These are phyloP conservation scores for Stenotaenia linearis DNA, from an alignment of 2,888 invertebrate genomes.

Conservation along the genomic window DNA sequence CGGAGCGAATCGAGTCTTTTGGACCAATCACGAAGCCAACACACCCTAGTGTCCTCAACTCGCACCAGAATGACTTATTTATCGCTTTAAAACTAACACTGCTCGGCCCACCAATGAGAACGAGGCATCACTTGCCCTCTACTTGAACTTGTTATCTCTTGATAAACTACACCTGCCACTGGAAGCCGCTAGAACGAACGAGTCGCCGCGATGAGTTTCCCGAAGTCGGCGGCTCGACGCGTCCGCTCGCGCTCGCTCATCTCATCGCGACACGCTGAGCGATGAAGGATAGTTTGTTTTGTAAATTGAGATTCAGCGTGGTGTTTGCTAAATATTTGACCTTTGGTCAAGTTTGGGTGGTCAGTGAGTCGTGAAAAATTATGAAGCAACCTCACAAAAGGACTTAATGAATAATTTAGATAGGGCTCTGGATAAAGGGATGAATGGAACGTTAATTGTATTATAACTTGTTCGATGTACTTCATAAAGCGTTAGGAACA, in stretches of 20 bases:
- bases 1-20: not conserved
- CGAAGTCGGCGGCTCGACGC: not conserved
- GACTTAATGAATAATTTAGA: not conserved
- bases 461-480: not conserved
- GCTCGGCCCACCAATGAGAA: not conserved
- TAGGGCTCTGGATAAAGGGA: not conserved
- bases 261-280: not conserved
- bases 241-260: not conserved
- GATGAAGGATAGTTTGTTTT: not conserved
- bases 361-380: slow-evolving; percentile 1
- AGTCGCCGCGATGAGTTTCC: not conserved
- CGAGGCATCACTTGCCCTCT: not conserved
- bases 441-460: slow-evolving; percentile 3
- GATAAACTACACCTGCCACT: slow-evolving; percentile 9
- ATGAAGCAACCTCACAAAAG: not conserved
- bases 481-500: not conserved
- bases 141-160: slow-evolving; percentile 9
- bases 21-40: not conserved
- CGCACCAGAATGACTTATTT: not conserved
- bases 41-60: not conserved
- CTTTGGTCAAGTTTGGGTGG: slow-evolving; percentile 9
- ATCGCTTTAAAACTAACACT: not conserved
- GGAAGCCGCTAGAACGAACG: not conserved
- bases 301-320: not conserved
- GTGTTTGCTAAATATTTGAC: slow-evolving; percentile 9